Evolutionary conservation across 2,113 vertebrate genomes (phyloP).

Genomic region (Myocastor coypus): DNA sequence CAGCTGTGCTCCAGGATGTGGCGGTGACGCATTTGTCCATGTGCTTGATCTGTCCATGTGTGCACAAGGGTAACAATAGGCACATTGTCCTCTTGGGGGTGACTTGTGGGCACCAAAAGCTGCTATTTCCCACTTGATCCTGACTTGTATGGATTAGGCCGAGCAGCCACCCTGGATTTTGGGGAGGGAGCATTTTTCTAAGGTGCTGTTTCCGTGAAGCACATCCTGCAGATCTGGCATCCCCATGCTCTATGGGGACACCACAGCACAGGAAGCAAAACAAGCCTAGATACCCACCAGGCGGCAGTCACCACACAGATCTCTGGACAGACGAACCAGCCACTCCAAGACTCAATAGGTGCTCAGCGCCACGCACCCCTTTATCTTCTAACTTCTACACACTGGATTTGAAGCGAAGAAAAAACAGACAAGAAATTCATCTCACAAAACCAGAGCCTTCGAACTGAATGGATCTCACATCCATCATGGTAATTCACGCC

Average conservation of each 20-base stretch:
- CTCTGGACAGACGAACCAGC: background rate
- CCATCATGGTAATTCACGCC: background rate
- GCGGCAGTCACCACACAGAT: background rate
- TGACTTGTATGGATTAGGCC: background rate
- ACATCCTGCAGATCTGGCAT: background rate
- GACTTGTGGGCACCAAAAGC: background rate
- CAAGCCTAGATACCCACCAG: conserved; percentile 25
- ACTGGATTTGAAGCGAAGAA: too few species aligned
- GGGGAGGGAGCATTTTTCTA: conserved; percentile 42
- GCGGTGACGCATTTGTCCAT: too few species aligned
- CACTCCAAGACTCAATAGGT: background rate
- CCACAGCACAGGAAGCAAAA: conserved; percentile 10
- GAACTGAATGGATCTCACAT: background rate
- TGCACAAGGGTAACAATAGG: background rate
- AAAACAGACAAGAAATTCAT: background rate
- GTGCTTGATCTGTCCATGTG: background rate
- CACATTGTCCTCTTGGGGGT: background rate
- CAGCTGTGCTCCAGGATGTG: too few species aligned
- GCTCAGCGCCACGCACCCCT: fast-evolving
- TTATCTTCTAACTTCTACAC: background rate
- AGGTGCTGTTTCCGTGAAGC: conserved; percentile 4
- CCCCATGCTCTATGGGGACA: conserved; percentile 47
- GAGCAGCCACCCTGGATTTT: background rate
- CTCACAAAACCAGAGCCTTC: background rate
- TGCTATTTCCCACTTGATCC: background rate